Evolutionary conservation across 2,888 invertebrate genomes (phyloP).

Genomic region (Idaea aversata): DNA sequence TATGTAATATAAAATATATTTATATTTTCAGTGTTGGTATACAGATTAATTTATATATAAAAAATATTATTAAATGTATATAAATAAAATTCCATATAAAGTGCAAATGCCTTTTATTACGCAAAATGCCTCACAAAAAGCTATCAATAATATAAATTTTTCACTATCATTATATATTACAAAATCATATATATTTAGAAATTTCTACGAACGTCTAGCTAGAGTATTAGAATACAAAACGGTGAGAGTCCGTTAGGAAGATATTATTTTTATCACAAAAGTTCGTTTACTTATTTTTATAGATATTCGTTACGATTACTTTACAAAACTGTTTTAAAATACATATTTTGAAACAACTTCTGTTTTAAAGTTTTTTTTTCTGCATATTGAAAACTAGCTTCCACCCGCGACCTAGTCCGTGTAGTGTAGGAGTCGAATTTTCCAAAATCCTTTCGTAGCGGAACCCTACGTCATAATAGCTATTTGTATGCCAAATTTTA

Average conservation of each 20-base stretch:
- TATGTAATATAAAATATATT: too few relatives aligned
- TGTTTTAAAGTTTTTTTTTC: neutral
- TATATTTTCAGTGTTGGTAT: too few relatives aligned
- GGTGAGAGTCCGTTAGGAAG: constrained; percentile 36
- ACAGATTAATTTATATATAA: too few relatives aligned
- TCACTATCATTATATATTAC: constrained; percentile 64
- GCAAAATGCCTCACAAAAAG: constrained; percentile 78
- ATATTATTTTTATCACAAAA: constrained; percentile 58
- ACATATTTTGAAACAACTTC: neutral
- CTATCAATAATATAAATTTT: constrained; percentile 70
- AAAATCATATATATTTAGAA: constrained; percentile 43
- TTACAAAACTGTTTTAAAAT: neutral
- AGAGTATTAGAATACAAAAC: constrained; percentile 18
- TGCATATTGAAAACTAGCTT: too few relatives aligned
- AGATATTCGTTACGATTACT: neutral
- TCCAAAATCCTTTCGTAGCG: too few relatives aligned
- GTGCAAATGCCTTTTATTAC: constrained; percentile 74
- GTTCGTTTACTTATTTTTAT: constrained; percentile 30
- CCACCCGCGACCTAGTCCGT: too few relatives aligned
- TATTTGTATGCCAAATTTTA: too few relatives aligned
- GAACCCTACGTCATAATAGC: too few relatives aligned
- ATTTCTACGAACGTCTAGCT: constrained; percentile 32
- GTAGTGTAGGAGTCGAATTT: too few relatives aligned
- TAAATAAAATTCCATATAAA: constrained; percentile 24
- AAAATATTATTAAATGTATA: too few relatives aligned